Percentiles rank a stretch among this genome's conserved stretches.
Conservation (phyloP, 2,113 vertebrate species). For the Phrynosoma blainvillii region DNA sequence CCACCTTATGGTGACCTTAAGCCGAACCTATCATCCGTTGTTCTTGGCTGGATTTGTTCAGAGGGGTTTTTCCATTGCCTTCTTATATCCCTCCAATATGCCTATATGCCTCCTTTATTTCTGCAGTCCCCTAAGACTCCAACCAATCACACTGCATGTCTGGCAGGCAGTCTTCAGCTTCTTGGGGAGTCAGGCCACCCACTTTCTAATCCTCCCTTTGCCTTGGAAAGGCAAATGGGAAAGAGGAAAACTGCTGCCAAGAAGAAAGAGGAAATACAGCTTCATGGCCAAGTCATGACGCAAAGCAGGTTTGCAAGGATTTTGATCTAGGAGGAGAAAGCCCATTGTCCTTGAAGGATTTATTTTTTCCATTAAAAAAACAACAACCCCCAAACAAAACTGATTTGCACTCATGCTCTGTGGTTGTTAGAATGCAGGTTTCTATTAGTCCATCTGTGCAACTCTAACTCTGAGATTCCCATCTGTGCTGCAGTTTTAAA, state of each 20-base stretch:
- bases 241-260: slow-evolving; percentile 24
- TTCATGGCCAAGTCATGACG: slow-evolving; percentile 1
- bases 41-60: no score
- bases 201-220: slow-evolving; percentile 16
- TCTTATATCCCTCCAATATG: no score
- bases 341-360: slow-evolving; percentile 23
- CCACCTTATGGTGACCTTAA: no score
- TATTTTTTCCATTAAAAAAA: background rate
- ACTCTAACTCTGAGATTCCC: background rate
- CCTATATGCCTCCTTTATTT: slow-evolving; percentile 2
- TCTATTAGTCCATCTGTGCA: slow-evolving; percentile 14
- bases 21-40: no score
- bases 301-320: slow-evolving; percentile 16
- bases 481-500: background rate
- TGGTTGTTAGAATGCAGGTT: background rate
- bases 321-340: slow-evolving; percentile 24
- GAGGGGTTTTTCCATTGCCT: no score
- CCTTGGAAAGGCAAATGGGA: background rate
- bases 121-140: background rate
- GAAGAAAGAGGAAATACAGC: background rate
- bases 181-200: slow-evolving; percentile 27
- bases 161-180: slow-evolving; percentile 35
- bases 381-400: no score
- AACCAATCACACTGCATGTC: slow-evolving; percentile 18
- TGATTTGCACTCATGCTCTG: background rate